Percentiles rank a stretch among this genome's conserved stretches.
Conservation (phyloP, 2,888 invertebrate species). For the Rotaria magnacalcarata region DNA sequence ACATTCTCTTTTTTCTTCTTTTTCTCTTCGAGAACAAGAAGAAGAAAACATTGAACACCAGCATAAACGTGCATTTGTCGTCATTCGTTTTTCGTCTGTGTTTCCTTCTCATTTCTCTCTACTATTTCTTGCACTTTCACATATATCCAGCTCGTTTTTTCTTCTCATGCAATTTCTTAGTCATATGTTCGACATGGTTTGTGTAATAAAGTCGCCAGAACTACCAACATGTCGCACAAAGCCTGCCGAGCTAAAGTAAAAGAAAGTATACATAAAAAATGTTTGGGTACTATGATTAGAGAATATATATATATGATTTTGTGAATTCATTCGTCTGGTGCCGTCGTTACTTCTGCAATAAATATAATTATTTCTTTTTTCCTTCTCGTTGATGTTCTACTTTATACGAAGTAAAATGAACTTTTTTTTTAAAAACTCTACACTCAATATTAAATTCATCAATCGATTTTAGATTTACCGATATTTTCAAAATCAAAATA, state of each 20-base stretch:
- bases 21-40: neutral
- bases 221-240: neutral
- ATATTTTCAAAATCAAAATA: neutral
- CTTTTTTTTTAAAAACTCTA: too few species aligned
- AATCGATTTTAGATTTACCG: too few species aligned
- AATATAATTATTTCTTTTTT: neutral
- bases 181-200: neutral
- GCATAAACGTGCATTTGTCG: neutral
- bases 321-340: neutral
- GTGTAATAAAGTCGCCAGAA: neutral
- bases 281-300: neutral
- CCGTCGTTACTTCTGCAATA: neutral
- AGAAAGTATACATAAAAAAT: neutral
- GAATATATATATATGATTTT: neutral
- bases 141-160: neutral
- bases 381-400: neutral
- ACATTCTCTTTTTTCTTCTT: neutral
- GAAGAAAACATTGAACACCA: constrained; percentile 5
- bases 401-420: neutral
- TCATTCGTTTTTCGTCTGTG: neutral
- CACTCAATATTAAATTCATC: too few species aligned
- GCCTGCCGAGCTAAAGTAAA: neutral
- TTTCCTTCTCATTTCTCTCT: neutral
- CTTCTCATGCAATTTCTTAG: neutral
- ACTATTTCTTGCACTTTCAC: neutral